phyloP scores from a whole-genome alignment of 2,113 vertebrate genomes.

The Platichthys stellatus region DNA sequence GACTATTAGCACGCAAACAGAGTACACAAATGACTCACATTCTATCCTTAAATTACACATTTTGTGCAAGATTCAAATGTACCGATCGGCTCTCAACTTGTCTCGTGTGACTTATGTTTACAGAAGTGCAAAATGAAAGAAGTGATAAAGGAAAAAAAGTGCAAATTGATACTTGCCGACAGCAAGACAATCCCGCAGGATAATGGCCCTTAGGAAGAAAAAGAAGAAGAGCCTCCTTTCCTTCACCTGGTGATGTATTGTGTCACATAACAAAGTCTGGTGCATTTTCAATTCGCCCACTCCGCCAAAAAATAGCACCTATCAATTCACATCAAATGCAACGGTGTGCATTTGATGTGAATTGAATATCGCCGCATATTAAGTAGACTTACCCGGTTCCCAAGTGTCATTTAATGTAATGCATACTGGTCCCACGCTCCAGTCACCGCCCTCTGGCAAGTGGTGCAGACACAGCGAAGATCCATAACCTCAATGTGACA shows the following conservation, averaged over 20 bases:
- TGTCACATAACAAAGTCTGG: slow-evolving; percentile 5
- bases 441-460: slow-evolving; percentile 14
- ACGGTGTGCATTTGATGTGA: neutral
- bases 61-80: neutral
- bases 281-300: slow-evolving; percentile 5
- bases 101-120: neutral
- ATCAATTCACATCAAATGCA: too few species aligned
- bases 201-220: slow-evolving; percentile 8
- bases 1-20: too few species aligned
- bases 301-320: neutral
- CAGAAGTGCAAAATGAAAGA: neutral
- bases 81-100: neutral
- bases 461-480: slow-evolving; percentile 17
- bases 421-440: slow-evolving; percentile 12
- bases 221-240: neutral
- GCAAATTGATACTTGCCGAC: neutral
- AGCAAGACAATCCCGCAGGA: neutral
- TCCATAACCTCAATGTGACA: slow-evolving; percentile 16
- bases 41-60: too few species aligned
- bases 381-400: neutral
- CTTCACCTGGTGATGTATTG: slow-evolving; percentile 23
- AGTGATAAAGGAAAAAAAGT: neutral
- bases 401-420: slow-evolving; percentile 27
- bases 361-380: slow-evolving; percentile 31
- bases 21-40: too few species aligned